Base-by-base conservation (phyloP, 2,113 vertebrate species). In the Seriola aureovittata region DNA sequence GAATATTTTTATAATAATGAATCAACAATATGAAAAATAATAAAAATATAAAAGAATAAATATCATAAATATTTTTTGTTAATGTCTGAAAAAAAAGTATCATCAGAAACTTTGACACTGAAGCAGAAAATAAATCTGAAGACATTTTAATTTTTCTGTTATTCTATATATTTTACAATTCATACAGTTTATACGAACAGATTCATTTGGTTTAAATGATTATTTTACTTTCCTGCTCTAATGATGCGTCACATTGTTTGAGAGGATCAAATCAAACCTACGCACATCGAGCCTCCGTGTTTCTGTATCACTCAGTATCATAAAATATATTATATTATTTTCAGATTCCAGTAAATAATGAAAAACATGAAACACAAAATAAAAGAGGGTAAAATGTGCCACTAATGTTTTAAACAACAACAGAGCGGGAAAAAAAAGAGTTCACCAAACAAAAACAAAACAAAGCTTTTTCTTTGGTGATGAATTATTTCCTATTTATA, bases 321-420 rank as follows among this genome's bases (percentile, higher is more conserved):
- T 29, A 72, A 58, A 74, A 88, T 92, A 91, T 87, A 91, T 92
- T 92, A 91, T 87, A 91, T 92, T 92, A 91, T 79, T 84, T 62
- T 74, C 57, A 80, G 50, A 73, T 81, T 89, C 44, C 67, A 81
- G 71, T 79, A 76, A 88, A 88, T 78, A 85, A 81, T 42, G 7
- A 1, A 81, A 70, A 84, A 82, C 66, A 81, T 44, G 29, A 70
- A 52, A 72, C 6, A 29, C 4, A 25, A 46, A 44, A 78, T 54
- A 36, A 85, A 71, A 73, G 17, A 66, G 48, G 64, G 17, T 78
- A 85, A 82, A 87, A 85, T 63, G 68, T 81, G 36, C 17, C 0
- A 60, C 13, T 52, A 64, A 67, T 67, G 50, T 63, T 64, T 71
- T 23, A 57, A 79, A 80, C 71, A 73, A 63, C 44, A 65, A 65